Conservation (phyloP, 2,797 vertebrate genomes). For the Crocodylus rhombifer region DNA sequence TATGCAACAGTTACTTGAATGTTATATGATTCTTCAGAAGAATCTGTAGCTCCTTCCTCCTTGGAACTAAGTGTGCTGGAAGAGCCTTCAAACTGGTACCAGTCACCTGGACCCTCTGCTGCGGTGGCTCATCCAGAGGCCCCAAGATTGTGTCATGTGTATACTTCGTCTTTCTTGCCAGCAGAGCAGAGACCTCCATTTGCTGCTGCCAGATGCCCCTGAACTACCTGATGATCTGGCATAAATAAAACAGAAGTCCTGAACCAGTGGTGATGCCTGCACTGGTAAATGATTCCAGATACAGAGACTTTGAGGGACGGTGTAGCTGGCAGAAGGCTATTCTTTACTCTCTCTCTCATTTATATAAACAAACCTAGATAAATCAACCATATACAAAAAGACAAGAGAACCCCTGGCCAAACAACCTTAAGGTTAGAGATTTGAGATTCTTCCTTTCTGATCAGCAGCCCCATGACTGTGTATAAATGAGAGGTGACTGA, state of each 20-base stretch:
- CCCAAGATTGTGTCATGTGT: not conserved
- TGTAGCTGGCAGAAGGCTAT: not conserved
- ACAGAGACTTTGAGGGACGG: not conserved
- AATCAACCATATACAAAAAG: not conserved
- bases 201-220: not conserved
- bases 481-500: slow-evolving; percentile 12
- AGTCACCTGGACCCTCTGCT: accelerated
- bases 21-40: not conserved
- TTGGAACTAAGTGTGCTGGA: not conserved
- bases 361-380: not conserved
- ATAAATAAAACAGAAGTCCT: not conserved
- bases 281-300: not conserved
- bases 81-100: not conserved
- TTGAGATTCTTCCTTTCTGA: not conserved
- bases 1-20: not conserved
- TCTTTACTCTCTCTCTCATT: not conserved
- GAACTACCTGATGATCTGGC: not conserved
- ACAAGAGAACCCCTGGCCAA: not conserved
- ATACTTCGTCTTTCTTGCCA: not conserved
- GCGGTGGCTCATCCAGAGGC: not conserved
- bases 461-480: not conserved
- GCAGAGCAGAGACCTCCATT: not conserved
- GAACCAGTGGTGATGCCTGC: not conserved
- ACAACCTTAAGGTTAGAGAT: not conserved
- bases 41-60: not conserved